Conservation (phyloP, 2,113 vertebrate genomes). For the Tetrao urogallus region DNA sequence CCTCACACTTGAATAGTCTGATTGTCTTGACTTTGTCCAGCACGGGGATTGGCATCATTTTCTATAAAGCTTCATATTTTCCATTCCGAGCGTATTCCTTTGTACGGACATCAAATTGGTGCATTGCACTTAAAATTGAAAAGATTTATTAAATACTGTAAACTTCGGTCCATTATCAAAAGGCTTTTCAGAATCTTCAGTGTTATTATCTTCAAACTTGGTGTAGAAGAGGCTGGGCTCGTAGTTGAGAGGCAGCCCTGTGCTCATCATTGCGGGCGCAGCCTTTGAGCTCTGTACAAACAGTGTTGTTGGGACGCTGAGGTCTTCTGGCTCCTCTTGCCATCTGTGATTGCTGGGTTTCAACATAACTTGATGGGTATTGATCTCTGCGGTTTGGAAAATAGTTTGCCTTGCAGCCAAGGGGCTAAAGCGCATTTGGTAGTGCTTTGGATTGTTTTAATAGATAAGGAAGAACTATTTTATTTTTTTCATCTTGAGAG, state of each 20-base stretch:
- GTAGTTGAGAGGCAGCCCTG: background rate
- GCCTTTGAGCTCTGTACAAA: accelerated
- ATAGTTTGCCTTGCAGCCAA: accelerated
- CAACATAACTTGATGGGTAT: accelerated
- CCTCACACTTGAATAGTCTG: background rate
- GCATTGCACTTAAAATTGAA: constrained; percentile 19
- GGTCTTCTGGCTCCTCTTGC: background rate
- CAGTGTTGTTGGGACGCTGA: accelerated
- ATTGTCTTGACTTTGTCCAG: constrained; percentile 56
- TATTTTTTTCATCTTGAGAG: background rate
- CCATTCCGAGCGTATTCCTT: background rate
- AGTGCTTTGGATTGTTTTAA: background rate
- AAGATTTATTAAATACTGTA: constrained; percentile 20
- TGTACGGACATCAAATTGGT: background rate
- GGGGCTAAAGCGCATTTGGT: background rate
- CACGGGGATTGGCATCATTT: constrained; percentile 37
- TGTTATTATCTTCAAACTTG: background rate
- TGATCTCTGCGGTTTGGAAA: background rate
- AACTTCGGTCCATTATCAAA: background rate
- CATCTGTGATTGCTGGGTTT: background rate
- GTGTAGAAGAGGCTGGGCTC: background rate
- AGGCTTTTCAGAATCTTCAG: background rate
- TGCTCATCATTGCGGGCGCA: background rate
- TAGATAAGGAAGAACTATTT: background rate
- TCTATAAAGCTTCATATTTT: constrained; percentile 25